These are phyloP conservation scores for Mamestra configurata DNA, from an alignment of 1,140 invertebrate genomes.

Conservation along the genomic window DNA sequence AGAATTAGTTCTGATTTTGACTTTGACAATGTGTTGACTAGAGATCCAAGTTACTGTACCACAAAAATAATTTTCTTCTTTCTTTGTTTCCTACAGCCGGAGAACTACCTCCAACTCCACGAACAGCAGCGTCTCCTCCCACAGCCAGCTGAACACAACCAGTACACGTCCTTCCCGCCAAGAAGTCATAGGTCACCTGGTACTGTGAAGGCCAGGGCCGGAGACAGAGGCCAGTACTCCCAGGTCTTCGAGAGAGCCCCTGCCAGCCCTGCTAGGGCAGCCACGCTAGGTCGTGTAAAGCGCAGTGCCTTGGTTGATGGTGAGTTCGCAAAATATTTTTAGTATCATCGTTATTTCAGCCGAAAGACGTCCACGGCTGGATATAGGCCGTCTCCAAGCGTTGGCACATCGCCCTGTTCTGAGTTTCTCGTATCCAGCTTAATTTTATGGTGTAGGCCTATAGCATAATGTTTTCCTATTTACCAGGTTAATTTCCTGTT, in stretches of 20 bases:
- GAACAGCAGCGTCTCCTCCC: conserved; percentile 84
- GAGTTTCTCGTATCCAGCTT: too few species aligned
- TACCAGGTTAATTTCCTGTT: too few species aligned
- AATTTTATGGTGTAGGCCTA: too few species aligned
- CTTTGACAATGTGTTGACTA: too few species aligned
- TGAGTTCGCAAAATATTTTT: conserved; percentile 54
- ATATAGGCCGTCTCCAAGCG: neutral
- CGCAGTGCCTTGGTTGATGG: conserved; percentile 76
- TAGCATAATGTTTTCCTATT: too few species aligned
- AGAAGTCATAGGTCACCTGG: conserved; percentile 71
- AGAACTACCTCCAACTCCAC: conserved; percentile 86
- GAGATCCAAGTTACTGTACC: neutral
- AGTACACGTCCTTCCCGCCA: conserved; percentile 84
- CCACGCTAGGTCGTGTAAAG: conserved; percentile 81
- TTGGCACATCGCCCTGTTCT: too few species aligned
- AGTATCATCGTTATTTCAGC: too few species aligned
- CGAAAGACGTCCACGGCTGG: too few species aligned
- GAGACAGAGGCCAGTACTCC: conserved; percentile 81
- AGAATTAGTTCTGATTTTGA: too few species aligned
- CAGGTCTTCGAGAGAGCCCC: conserved; percentile 85
- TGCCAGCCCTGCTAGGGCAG: conserved; percentile 74
- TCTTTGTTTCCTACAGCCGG: conserved; percentile 67
- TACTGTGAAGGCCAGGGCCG: conserved; percentile 76
- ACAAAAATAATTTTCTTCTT: neutral
- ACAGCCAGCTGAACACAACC: conserved; percentile 79